These are phyloP conservation scores for Lepidurus packardi DNA, from an alignment of 1,140 invertebrate species.

Conservation along the genomic window DNA sequence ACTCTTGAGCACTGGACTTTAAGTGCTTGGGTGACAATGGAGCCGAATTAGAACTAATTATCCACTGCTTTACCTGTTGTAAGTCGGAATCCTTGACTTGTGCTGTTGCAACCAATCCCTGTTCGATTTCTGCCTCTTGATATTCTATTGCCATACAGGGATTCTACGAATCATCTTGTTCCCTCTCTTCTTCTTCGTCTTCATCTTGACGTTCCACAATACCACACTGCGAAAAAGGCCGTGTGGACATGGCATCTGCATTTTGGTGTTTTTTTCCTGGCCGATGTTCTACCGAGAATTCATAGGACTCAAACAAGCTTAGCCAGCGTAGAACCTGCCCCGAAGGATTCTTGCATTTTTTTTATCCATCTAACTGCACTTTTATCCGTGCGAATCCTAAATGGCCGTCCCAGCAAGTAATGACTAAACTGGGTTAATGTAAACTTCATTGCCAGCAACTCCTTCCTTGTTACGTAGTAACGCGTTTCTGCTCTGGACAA, in stretches of 20 bases:
- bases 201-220: not conserved
- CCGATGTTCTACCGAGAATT: not conserved
- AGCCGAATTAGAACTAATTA: not conserved
- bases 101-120: not conserved
- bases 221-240: not conserved
- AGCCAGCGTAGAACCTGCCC: too few relatives aligned
- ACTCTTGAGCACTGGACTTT: not conserved
- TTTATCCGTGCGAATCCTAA: too few relatives aligned
- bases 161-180: not conserved
- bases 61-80: not conserved
- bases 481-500: too few relatives aligned
- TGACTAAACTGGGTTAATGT: too few relatives aligned
- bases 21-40: not conserved
- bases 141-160: not conserved
- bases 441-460: too few relatives aligned
- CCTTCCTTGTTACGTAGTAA: too few relatives aligned
- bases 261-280: not conserved
- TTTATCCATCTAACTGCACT: too few relatives aligned
- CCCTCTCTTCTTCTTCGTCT: not conserved
- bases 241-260: not conserved
- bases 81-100: not conserved
- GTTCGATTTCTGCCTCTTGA: not conserved
- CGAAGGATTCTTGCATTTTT: too few relatives aligned
- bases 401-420: too few relatives aligned
- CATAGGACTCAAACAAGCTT: too few relatives aligned